These are phyloP conservation scores for Agrilus cyanescens DNA, from an alignment of 2,888 invertebrate species.

Conservation along the genomic window DNA sequence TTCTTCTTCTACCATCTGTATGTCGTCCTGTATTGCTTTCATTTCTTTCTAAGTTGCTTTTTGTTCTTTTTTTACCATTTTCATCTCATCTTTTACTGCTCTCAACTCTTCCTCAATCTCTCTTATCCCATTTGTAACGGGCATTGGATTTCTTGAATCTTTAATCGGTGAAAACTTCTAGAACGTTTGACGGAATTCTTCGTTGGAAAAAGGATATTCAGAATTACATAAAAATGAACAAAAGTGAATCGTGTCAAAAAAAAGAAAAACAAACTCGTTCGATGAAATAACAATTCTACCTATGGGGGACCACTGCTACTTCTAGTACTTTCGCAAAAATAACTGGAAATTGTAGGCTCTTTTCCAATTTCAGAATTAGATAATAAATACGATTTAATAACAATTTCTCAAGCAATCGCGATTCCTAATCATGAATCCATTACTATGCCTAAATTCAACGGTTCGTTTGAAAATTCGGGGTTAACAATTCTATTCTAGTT, in stretches of 20 bases:
- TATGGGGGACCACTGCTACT: conserved; percentile 22
- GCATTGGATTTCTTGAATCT: too few species aligned
- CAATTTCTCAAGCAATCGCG: conserved; percentile 22
- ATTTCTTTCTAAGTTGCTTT: too few species aligned
- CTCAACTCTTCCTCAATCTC: too few species aligned
- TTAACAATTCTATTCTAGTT: conserved; percentile 11
- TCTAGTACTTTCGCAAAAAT: conserved; percentile 21
- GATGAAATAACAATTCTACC: conserved; percentile 17
- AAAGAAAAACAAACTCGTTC: conserved; percentile 22
- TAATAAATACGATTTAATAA: conserved; percentile 23
- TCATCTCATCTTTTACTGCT: too few species aligned
- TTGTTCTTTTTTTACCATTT: too few species aligned
- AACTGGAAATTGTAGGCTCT: conserved; percentile 24
- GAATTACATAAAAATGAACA: conserved; percentile 21
- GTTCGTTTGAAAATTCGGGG: conserved; percentile 15
- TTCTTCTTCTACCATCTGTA: too few species aligned
- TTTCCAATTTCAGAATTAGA: conserved; percentile 17
- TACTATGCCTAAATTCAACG: conserved; percentile 5
- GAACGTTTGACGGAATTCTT: too few species aligned
- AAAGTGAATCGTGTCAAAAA: conserved; percentile 24
- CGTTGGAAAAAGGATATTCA: conserved; percentile 24
- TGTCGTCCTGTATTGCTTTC: too few species aligned
- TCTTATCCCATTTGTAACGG: too few species aligned
- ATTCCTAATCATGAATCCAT: conserved; percentile 23
- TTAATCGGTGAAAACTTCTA: too few species aligned